Base-by-base conservation (phyloP, 2,888 invertebrate genomes). In the Oxystoma pomonae region DNA sequence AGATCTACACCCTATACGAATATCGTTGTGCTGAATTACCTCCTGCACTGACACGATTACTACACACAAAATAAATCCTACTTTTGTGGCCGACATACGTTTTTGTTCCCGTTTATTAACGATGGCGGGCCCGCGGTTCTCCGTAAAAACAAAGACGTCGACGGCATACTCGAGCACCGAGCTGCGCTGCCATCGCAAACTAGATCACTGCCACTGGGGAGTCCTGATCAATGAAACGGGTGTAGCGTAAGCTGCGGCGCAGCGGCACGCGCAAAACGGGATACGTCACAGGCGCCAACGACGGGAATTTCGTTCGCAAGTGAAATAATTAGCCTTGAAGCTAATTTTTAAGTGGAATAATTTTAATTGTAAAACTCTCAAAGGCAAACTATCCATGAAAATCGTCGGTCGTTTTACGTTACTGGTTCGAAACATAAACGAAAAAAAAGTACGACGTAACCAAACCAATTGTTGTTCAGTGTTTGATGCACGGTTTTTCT, bases 181-280 rank as follows among this genome's bases (percentile, higher is more conserved):
- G 5, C 5, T 21, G 56, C 56, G 20, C 18, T 56, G 56, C 56
- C 35, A 35, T 35, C 35, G 35, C 35, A 35, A 35, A 35, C 35
- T 35, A 12, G 35, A 35, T 35, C 35, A 35, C 35, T 35, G 5
- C 5, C 12, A 62, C 58, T 57, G 19, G 59, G 58, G 64, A 58
- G 57, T 59, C 59, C 76, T 81, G 81, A 81, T 81, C 81, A 81
- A 81, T 81, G 81, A 81, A 72, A 79, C 79, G 78, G 78, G 78
- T 78, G 78, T 77, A 78, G 78, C 74, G 76, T 77, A 78, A 75
- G 73, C 57, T 66, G 64, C 59, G 59, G 65, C 60, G 63, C 35
- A 12, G 5, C 35, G 35, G 12, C 35, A 12, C 35, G 35, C 35
- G 35, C 35, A 35, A 35, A 35, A 12, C 35, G 12, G 35, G 35